Conservation (phyloP, 1,140 invertebrate genomes). For the Caenorhabditis remanei region DNA sequence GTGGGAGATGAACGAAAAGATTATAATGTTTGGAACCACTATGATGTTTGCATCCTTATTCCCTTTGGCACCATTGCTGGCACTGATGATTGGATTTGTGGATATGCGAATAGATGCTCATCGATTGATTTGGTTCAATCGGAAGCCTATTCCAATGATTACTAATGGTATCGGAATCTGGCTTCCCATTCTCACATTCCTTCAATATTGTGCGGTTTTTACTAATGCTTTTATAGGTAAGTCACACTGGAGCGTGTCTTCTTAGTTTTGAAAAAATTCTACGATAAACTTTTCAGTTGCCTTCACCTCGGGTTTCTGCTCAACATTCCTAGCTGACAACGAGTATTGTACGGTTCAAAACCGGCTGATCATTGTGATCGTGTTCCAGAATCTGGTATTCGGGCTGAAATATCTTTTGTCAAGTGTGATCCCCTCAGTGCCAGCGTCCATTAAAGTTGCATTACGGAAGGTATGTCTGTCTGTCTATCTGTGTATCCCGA, state of each 20-base stretch:
- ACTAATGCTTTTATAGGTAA: slow-evolving; percentile 65
- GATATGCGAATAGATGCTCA: slow-evolving; percentile 63
- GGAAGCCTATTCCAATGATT: slow-evolving; percentile 54
- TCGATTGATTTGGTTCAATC: slow-evolving; percentile 62
- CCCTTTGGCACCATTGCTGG: slow-evolving; percentile 57
- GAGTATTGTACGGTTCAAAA: slow-evolving; percentile 37
- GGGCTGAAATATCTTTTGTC: slow-evolving; percentile 60
- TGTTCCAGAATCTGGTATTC: slow-evolving; percentile 55
- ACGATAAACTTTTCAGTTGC: too few relatives aligned
- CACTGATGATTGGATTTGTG: slow-evolving; percentile 54
- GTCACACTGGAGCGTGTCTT: background rate
- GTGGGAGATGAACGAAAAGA: slow-evolving; percentile 63
- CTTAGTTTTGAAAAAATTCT: too few relatives aligned
- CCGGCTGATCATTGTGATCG: slow-evolving; percentile 60
- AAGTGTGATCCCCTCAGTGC: slow-evolving; percentile 59
- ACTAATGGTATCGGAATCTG: slow-evolving; percentile 63
- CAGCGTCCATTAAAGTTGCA: slow-evolving; percentile 43
- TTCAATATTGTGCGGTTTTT: slow-evolving; percentile 59
- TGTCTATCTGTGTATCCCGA: background rate
- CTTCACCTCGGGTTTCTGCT: slow-evolving; percentile 64
- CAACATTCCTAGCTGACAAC: slow-evolving; percentile 25
- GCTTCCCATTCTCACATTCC: slow-evolving; percentile 59
- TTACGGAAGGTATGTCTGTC: slow-evolving; percentile 47
- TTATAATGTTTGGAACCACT: slow-evolving; percentile 60
- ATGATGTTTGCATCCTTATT: slow-evolving; percentile 67